Base-by-base conservation (phyloP, 2,888 invertebrate species). In the Exocentrus adspersus region DNA sequence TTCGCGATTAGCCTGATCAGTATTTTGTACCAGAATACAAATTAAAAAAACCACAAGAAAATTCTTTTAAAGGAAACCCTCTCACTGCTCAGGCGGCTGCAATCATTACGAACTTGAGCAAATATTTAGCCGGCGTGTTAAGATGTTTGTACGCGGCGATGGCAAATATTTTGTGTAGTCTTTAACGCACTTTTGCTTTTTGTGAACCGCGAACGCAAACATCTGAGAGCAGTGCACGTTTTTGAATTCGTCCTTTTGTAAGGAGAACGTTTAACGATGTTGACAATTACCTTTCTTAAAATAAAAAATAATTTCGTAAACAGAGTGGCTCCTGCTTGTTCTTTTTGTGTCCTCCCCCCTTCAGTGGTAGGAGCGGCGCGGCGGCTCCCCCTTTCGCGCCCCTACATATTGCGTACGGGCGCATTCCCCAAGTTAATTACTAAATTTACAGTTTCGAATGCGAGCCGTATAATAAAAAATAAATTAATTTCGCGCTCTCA, bases 391-490 rank as follows among this genome's bases (percentile, higher is more conserved):
- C n/a, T n/a, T n/a, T n/a, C n/a, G n/a, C n/a, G n/a, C n/a, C n/a
- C n/a, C n/a, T 75, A 73, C 72, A 74, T 71, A 74, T 74, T 73
- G 68, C 72, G 72, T 72, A 70, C 73, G 71, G 72, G 71, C 74
- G 72, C 72, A 74, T 74, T n/a, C 74, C 73, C 69, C 62, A 67
- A 74, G 69, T 74, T 75, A 75, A 76, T 75, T 75, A 74, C 75
- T 68, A 73, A 76, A 76, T 76, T 76, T 73, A 70, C 73, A 76
- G 75, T 74, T 74, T 68, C 70, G 60, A 70, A 70, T 71, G 62
- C 59, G 62, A 68, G 57, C 61, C 64, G 69, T 66, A 66, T 66
- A 62, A 71, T 72, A 68, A 59, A 76, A 76, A 75, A 75, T 74
- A 73, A 73, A 75, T 76, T 74, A 72, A 75, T 73, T 73, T 70